Base-by-base conservation (phyloP, 2,113 vertebrate genomes). In the Carettochelys insculpta region DNA sequence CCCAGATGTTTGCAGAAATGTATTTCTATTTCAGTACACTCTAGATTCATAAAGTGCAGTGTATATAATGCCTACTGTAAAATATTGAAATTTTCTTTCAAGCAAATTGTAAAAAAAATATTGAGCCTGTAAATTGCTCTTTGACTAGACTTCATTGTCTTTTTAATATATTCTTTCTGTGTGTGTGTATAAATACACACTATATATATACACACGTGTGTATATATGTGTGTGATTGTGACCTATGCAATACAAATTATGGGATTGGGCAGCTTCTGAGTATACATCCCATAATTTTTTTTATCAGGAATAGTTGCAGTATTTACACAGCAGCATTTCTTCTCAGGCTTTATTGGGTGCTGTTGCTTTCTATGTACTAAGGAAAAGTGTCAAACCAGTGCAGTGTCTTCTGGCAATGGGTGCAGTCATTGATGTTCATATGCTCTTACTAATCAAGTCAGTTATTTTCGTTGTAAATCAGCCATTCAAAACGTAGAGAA, bases 161-260 rank as follows among this genome's bases (percentile, higher is more conserved):
- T 98, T 96, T 98, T 98, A 98, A 98, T 98, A 98, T 98, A 98
- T 98, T 98, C 97, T 98, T 92, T 96, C 96, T 96, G 97, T 97
- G 97, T 97, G 92, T 96, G 95, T 86, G 61, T 95, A 94, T 98
- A 95, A 90, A 97, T 94, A 75, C 80, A 65, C 9, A 2, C 91
- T 61, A 17, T 95, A 80, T 93, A 79, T 1, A 77, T 77, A 77
- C 84, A 91, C 94, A 87, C 41, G 58, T 45, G 96, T 97, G 95
- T 95, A 96, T 97, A 94, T 96, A 92, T 97, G 93, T 97, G 97
- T 98, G 98, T 98, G 98, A 96, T 93, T 97, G 98, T 98, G 98
- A 98, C 98, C 98, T 99, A 99, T 99, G 98, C 99, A 99, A 99
- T 98, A 97, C 94, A 94, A 93, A 98, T 97, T 98, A 96, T 97